Evolutionary conservation across 2,797 vertebrate genomes (phyloP), one percentile per base, ranked within the genome.

Genomic region (Lutjanus argentimaculatus): DNA sequence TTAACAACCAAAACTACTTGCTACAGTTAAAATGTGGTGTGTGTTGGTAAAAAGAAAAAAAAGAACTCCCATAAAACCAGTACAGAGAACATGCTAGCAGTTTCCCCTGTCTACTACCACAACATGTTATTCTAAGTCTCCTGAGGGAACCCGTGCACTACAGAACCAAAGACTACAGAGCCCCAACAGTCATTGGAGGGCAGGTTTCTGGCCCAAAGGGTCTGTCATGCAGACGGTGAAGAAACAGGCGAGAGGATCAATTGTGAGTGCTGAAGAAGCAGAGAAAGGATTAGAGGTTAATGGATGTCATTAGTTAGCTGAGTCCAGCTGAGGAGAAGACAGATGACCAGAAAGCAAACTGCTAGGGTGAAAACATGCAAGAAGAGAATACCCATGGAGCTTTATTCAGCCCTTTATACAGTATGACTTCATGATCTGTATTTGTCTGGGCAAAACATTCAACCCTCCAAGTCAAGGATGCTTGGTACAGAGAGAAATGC

Each of bases 251-350:
- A 42, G 55, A 12, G 19, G 64, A 25, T 71, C 30, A 75, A 62
- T 1, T 25, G 75, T 61, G 80, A 83, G 80, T 45, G 72, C 48
- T 67, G 75, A 84, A 30, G 83, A 79, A 82, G 86, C 79, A 69
- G 61, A 82, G 69, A 30, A 46, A 73, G 76, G 61, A 87, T 94
- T 89, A 94, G 66, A 14, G 83, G 91, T 95, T 95, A 95, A 89
- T 82, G 57, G 72, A 79, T 80, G 79, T 71, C 30, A 88, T 95
- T 94, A 93, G 85, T 93, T 84, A 90, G 91, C 82, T 16, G 66
- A 88, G 88, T 77, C 72, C 45, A 83, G 74, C 68, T 77, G 61
- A 25, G 25, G 16, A 68, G 19, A n/a, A 53, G 70, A 62, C 46
- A 57, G 3, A 64, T 15, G 57, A 80, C 65, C 79, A 52, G 67